Evolutionary conservation across 1,140 invertebrate genomes (phyloP), one percentile per base, ranked within the genome.

Genomic region (Lepidurus apus): DNA sequence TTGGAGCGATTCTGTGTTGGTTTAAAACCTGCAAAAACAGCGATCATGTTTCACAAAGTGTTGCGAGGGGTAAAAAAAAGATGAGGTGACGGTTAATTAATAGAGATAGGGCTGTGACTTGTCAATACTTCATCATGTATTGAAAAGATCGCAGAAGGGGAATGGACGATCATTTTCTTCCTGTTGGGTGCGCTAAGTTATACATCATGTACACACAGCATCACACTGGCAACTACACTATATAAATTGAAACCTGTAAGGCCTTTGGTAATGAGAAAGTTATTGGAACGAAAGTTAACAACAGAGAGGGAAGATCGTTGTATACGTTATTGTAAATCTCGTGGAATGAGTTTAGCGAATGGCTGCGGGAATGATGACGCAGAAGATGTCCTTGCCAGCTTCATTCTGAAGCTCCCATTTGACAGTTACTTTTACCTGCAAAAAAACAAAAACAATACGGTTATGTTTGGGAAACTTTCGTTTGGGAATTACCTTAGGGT

Each of bases 321-420:
- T 9, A 17, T 21, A 7, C 17, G n/a, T 7, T 65, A 7, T 65
- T 13, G 7, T n/a, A 44, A 42, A 26, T 42, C 42, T 7, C 9
- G 0, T 74, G 34, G 43, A 47, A 77, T 44, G 17, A 45, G 13
- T 75, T 47, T 80, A 80, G 24, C 73, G 42, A 74, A 80, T 80
- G 13, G 79, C 79, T 13, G 90, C 88, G 21, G 91, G 89, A 81
- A 93, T 90, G 77, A 89, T 65, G 11, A 91, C 82, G 82, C 92
- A 93, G 73, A 91, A 85, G 6, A 93, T 86, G 81, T 92, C 88
- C 73, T 88, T 85, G 0, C 82, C 82, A 5, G 88, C 84, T 76
- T 89, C 87, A 83, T 89, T 87, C 82, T 89, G 85, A 13, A 93
- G 82, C 84, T 92, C 89, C 90, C 91, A 93, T 84, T 91, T 91